Evolutionary conservation across 2,888 invertebrate species (phyloP).

Genomic region (Morpho achilles): DNA sequence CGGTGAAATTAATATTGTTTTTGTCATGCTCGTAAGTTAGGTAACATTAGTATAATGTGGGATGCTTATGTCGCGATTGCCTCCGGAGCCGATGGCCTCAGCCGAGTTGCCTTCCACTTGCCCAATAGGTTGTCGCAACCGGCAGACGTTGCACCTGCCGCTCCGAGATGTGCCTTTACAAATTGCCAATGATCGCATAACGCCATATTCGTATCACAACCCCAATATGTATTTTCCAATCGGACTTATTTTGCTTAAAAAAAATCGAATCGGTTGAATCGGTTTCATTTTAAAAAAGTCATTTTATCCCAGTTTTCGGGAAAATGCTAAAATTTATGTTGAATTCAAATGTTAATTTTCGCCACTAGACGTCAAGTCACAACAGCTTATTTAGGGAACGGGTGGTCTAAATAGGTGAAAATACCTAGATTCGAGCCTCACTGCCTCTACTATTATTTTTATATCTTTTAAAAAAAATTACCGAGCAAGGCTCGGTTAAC

Average conservation of each 20-base stretch:
- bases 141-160: slow-evolving; percentile 70
- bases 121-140: slow-evolving; percentile 73
- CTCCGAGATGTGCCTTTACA: slow-evolving; percentile 59
- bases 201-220: slow-evolving; percentile 43
- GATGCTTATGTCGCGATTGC: slow-evolving; percentile 65
- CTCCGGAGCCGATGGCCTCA: slow-evolving; percentile 65
- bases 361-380: no score
- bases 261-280: no score
- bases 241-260: neutral
- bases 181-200: slow-evolving; percentile 50
- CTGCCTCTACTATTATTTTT: no score
- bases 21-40: slow-evolving; percentile 62
- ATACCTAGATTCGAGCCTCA: no score
- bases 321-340: no score
- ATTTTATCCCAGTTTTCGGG: no score
- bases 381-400: no score
- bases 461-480: no score
- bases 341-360: no score
- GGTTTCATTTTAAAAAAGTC: no score
- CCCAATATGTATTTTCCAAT: slow-evolving; percentile 22
- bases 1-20: slow-evolving; percentile 58
- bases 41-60: slow-evolving; percentile 64
- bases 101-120: slow-evolving; percentile 55
- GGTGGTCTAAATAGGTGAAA: no score
- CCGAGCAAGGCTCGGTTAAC: no score